Base-by-base conservation (phyloP, 2,888 invertebrate genomes). In the Papilio demoleus region DNA sequence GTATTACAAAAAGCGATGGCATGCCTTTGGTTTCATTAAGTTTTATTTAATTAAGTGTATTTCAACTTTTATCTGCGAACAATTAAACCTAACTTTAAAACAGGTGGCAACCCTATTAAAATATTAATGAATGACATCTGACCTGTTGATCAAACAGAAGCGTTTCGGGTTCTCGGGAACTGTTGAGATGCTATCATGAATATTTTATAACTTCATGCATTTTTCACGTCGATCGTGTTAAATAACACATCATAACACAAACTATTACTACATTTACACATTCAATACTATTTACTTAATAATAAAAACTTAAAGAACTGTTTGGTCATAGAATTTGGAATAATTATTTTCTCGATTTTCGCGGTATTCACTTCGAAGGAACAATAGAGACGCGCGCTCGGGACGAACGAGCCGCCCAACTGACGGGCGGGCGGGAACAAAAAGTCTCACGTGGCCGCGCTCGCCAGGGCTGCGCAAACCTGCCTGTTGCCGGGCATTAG, bases 91-190 rank as follows among this genome's bases (percentile, higher is more conserved):
- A n/a, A n/a, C n/a, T n/a, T n/a, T 50, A 22, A 68, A 34, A 59
- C 58, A 53, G 60, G 45, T 42, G 40, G 24, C 9, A 60, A 8
- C 27, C 36, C 24, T 38, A 70, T 70, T 69, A 70, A 70, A 76
- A 74, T 75, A 74, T 74, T 74, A 78, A 73, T 70, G 71, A 79
- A 76, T 72, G 73, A 77, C 78, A 78, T 80, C 88, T 82, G 79
- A 90, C 89, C 89, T 89, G 88, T 87, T 87, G 85, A 85, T 82
- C 77, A 79, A 79, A 74, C 68, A 42, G 67, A 76, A 76, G 72
- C 76, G 79, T 71, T 81, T 79, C 78, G 79, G 80, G 78, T 76
- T 74, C 74, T 76, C 77, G 73, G 74, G 73, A 76, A 77, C 76
- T 70, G 63, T 68, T 63, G 76, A 76, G 75, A 75, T 76, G 75